phyloP scores from a whole-genome alignment of 53 echinoderm and acorn worm genomes.

The Arbacia lixula region DNA sequence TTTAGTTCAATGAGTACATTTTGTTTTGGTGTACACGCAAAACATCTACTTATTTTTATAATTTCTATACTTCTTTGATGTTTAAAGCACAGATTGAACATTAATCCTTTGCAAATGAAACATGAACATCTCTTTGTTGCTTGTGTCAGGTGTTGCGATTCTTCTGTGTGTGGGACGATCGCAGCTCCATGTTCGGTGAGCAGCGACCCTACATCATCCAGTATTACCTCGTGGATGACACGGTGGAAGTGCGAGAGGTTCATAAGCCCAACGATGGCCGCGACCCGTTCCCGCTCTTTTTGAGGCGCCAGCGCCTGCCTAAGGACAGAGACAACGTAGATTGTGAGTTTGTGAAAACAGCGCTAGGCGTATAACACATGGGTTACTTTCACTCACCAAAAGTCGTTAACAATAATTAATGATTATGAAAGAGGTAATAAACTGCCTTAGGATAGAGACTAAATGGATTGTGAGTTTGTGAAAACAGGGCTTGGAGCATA shows the following conservation, averaged over 20 bases:
- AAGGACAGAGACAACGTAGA: constrained; percentile 95
- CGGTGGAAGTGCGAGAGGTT: constrained; percentile 94
- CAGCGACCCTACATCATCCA: constrained; percentile 94
- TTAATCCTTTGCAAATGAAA: not conserved
- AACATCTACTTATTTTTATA: too few relatives aligned
- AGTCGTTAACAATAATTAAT: too few relatives aligned
- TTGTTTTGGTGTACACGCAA: too few relatives aligned
- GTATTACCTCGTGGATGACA: constrained; percentile 95
- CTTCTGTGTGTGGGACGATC: constrained; percentile 98
- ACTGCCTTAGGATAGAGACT: too few relatives aligned
- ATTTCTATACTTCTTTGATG: too few relatives aligned
- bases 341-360: constrained; percentile 66
- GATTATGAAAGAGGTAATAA: too few relatives aligned
- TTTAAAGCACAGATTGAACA: too few relatives aligned
- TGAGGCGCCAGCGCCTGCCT: constrained; percentile 85
- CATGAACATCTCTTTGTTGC: not conserved
- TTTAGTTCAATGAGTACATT: too few relatives aligned
- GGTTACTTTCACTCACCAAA: too few relatives aligned
- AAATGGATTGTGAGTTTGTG: too few relatives aligned
- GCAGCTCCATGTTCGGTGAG: constrained; percentile 96
- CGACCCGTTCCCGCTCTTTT: constrained; percentile 93
- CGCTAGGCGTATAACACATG: too few relatives aligned
- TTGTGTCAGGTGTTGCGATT: constrained; percentile 85
- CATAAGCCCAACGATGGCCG: constrained; percentile 95
- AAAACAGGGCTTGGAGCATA: too few relatives aligned